Percentiles rank a stretch among this genome's conserved stretches.
Conservation (phyloP, 2,888 invertebrate species). For the Phasia obesa region DNA sequence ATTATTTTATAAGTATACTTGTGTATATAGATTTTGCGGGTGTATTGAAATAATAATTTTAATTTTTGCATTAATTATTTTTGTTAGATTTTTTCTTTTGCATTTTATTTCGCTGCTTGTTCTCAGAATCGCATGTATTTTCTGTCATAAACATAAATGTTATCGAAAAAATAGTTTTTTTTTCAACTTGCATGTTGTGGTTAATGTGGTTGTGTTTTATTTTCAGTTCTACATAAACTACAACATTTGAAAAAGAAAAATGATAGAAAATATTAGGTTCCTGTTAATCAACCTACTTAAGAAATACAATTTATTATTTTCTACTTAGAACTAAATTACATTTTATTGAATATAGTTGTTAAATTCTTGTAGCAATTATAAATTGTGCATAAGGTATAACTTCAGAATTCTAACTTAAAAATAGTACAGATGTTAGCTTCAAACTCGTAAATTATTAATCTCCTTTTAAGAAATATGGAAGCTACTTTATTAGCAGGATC, state of each 20-base stretch:
- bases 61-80: conserved; percentile 54
- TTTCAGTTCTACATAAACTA: conserved; percentile 10
- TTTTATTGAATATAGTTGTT: conserved; percentile 10
- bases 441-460: too few relatives aligned
- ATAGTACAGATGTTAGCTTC: background rate
- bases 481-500: too few relatives aligned
- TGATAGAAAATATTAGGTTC: conserved; percentile 47
- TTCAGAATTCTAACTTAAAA: background rate
- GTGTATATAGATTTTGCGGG: too few relatives aligned
- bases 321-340: conserved; percentile 33
- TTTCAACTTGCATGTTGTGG: conserved; percentile 46
- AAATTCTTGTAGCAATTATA: background rate
- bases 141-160: conserved; percentile 45
- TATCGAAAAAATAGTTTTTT: conserved; percentile 51
- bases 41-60: conserved; percentile 39
- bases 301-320: conserved; percentile 15
- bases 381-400: background rate
- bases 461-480: too few relatives aligned
- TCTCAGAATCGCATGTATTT: conserved; percentile 67
- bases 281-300: conserved; percentile 60
- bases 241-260: background rate
- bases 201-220: conserved; percentile 52
- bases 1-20: too few relatives aligned
- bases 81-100: conserved; percentile 16
- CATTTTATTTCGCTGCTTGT: conserved; percentile 34